Evolutionary conservation across 2,797 vertebrate genomes (phyloP).

Genomic region (Crax fasciolata): DNA sequence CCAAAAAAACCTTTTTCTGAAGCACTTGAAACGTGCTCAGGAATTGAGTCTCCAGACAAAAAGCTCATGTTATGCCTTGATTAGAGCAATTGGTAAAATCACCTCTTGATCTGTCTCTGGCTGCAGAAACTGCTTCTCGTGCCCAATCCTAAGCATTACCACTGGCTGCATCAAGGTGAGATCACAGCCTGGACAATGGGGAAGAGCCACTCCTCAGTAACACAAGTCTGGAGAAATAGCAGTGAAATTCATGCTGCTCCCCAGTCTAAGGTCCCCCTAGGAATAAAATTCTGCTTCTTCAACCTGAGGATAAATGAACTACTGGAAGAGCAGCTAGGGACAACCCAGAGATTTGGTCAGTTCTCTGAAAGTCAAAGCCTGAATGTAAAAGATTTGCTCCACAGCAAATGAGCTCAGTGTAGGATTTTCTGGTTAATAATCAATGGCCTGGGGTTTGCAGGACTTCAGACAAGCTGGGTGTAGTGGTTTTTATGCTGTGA

Average conservation of each 20-base stretch:
- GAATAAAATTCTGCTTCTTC: constrained; percentile 15
- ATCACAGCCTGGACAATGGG: constrained; percentile 65
- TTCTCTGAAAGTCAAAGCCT: background rate
- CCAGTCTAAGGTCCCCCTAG: background rate
- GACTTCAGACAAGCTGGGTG: background rate
- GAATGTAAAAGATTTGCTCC: background rate
- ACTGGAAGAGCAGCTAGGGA: background rate
- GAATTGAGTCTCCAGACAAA: background rate
- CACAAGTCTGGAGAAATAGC: constrained; percentile 27
- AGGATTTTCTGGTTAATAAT: constrained; percentile 40
- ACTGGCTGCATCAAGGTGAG: constrained; percentile 79
- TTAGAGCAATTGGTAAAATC: background rate
- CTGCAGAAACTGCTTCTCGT: constrained; percentile 81
- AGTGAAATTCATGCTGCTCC: background rate
- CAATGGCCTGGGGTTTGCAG: background rate
- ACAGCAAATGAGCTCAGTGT: background rate
- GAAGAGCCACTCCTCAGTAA: constrained; percentile 81
- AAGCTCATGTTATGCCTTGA: background rate
- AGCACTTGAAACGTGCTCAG: background rate
- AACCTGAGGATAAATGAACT: background rate
- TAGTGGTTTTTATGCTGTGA: constrained; percentile 9
- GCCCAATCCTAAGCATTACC: constrained; percentile 73
- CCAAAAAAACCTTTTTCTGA: background rate
- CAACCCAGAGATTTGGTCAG: background rate
- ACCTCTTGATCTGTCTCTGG: background rate